Conservation (phyloP, 2,113 vertebrate species). For the Thomomys bottae region DNA sequence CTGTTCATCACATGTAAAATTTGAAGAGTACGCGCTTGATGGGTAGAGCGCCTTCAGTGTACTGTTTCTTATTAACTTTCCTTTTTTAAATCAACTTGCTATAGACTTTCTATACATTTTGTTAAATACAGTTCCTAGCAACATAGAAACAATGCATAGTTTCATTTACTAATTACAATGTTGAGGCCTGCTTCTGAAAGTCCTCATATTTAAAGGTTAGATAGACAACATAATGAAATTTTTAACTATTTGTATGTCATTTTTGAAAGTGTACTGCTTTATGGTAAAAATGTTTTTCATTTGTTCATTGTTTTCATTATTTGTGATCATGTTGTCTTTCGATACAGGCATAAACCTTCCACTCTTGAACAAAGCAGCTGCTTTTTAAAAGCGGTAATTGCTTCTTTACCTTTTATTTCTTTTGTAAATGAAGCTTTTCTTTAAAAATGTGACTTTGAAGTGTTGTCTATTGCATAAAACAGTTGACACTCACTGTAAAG, state of each 20-base stretch:
- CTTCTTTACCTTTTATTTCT: slow-evolving; percentile 96
- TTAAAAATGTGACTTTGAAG: slow-evolving; percentile 90
- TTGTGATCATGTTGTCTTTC: slow-evolving; percentile 97
- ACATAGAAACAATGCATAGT: slow-evolving; percentile 83
- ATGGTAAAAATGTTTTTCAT: slow-evolving; percentile 89
- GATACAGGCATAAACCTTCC: slow-evolving; percentile 95
- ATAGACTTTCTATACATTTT: slow-evolving; percentile 90
- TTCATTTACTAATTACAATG: slow-evolving; percentile 87
- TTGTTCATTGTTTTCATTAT: slow-evolving; percentile 91
- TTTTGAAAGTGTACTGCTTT: slow-evolving; percentile 91
- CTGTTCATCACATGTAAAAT: slow-evolving; percentile 85
- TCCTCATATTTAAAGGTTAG: slow-evolving; percentile 87
- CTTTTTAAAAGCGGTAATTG: slow-evolving; percentile 98
- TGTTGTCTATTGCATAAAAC: slow-evolving; percentile 92
- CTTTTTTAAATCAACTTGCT: slow-evolving; percentile 88
- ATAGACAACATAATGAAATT: slow-evolving; percentile 83
- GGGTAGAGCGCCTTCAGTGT: slow-evolving; percentile 94
- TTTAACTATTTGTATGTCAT: slow-evolving; percentile 92
- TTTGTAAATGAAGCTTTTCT: slow-evolving; percentile 92
- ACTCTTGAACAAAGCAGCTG: slow-evolving; percentile 96
- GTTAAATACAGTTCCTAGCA: slow-evolving; percentile 87
- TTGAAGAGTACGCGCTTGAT: slow-evolving; percentile 85
- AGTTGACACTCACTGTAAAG: slow-evolving; percentile 92
- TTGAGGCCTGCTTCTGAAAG: slow-evolving; percentile 85
- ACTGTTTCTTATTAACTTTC: slow-evolving; percentile 90